Evolutionary conservation across 37 sponge, comb jelly and placozoan genomes (phyloP).

Genomic region (Eunapius fragilis): DNA sequence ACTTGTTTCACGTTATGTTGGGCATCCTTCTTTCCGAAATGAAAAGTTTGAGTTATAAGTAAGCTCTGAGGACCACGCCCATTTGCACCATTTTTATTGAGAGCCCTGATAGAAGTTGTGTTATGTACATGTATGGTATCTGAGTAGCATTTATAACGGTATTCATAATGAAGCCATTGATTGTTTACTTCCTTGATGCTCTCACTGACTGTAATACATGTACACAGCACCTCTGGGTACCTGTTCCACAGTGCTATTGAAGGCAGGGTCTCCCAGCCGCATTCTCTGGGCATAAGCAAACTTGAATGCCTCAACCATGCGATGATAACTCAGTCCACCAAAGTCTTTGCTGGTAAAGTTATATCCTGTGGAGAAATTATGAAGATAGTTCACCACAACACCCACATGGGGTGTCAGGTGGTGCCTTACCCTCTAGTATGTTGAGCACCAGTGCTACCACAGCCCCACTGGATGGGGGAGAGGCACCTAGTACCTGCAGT

Average conservation of each 20-base stretch:
- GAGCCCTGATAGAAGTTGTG: too few species aligned
- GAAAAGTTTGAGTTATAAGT: too few species aligned
- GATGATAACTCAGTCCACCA: slow-evolving; percentile 67
- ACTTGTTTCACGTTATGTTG: too few species aligned
- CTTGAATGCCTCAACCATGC: slow-evolving; percentile 90
- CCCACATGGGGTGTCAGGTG: not conserved
- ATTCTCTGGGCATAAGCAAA: slow-evolving; percentile 80
- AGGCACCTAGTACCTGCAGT: slow-evolving; percentile 44
- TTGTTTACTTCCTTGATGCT: too few species aligned
- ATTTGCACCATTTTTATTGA: too few species aligned
- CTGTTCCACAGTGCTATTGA: slow-evolving; percentile 42
- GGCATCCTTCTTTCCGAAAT: too few species aligned
- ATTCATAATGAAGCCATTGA: too few species aligned
- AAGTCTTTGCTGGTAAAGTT: slow-evolving; percentile 25
- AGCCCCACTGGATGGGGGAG: slow-evolving; percentile 85
- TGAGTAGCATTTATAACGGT: too few species aligned
- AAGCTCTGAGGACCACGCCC: too few species aligned
- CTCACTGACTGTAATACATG: too few species aligned
- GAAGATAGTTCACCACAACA: not conserved
- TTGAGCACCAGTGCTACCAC: slow-evolving; percentile 82
- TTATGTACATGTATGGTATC: too few species aligned
- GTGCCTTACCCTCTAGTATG: slow-evolving; percentile 62
- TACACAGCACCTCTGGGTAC: too few species aligned
- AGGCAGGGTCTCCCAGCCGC: slow-evolving; percentile 84
- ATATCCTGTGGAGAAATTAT: slow-evolving; percentile 31